Conservation (phyloP, 1,140 invertebrate species). For the Aleiodes sp. region DNA sequence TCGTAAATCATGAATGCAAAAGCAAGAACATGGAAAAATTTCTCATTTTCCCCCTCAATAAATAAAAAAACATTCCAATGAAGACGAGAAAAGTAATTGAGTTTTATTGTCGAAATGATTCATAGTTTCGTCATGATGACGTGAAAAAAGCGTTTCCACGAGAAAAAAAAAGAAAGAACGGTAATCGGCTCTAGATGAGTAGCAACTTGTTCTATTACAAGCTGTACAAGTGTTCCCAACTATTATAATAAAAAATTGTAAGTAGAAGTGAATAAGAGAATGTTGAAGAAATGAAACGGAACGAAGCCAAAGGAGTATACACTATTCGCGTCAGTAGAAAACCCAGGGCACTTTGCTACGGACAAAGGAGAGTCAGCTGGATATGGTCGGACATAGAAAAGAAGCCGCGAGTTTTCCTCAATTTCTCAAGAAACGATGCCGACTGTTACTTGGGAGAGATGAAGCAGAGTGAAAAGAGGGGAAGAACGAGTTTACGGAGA, state of each 20-base stretch:
- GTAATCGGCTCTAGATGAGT: conserved; percentile 20
- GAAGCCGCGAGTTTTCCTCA: neutral
- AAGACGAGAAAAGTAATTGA: too few species aligned
- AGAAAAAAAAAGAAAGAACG: too few species aligned
- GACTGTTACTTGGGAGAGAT: neutral
- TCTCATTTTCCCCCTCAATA: too few species aligned
- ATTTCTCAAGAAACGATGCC: neutral
- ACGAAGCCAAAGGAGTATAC: conserved; percentile 29
- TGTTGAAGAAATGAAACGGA: neutral
- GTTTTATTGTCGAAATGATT: too few species aligned
- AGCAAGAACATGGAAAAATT: too few species aligned
- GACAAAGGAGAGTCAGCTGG: conserved; percentile 36
- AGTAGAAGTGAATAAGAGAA: conserved; percentile 29
- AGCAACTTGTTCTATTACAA: neutral
- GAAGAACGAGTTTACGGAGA: too few species aligned
- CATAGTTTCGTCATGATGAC: too few species aligned
- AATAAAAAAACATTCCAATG: too few species aligned
- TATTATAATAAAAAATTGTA: neutral
- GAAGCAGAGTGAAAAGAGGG: neutral
- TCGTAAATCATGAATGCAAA: too few species aligned
- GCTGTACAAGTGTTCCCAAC: neutral
- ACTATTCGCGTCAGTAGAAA: conserved; percentile 1
- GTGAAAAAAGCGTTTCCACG: too few species aligned
- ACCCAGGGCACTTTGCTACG: conserved; percentile 27
- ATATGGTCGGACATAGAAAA: conserved; percentile 33